Percentiles rank a stretch among this genome's conserved stretches.
phyloP scores from a whole-genome alignment of 2,888 invertebrate genomes.

The Drymonia ruficornis region DNA sequence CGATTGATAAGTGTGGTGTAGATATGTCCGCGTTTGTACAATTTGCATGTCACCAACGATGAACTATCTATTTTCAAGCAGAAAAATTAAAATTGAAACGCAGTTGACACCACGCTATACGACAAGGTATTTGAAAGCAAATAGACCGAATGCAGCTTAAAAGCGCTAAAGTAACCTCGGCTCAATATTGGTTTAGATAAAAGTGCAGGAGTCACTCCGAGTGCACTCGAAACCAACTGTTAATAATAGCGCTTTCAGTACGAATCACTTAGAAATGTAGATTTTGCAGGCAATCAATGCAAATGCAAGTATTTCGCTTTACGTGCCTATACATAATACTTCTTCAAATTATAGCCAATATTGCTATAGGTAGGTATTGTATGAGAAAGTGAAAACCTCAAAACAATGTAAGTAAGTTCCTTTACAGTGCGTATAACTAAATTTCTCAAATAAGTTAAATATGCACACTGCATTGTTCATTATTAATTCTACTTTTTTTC shows the following conservation, averaged over 20 bases:
- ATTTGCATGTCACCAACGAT: too few species aligned
- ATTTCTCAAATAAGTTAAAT: too few species aligned
- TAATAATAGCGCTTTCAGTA: background rate
- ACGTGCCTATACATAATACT: too few species aligned
- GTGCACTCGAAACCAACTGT: background rate
- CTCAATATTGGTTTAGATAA: background rate
- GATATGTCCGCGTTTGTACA: background rate
- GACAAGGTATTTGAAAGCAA: background rate
- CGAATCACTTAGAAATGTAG: background rate
- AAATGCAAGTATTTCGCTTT: background rate
- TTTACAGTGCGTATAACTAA: too few species aligned
- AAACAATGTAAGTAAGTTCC: too few species aligned
- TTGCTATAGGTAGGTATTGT: too few species aligned
- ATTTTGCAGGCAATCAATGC: background rate
- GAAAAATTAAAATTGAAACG: background rate
- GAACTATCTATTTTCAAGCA: background rate
- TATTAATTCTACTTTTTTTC: too few species aligned
- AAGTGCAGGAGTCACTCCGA: background rate
- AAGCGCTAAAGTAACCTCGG: background rate
- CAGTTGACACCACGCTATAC: too few species aligned
- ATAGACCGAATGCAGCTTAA: background rate
- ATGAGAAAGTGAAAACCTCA: too few species aligned
- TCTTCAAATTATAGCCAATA: too few species aligned
- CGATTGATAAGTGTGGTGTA: constrained; percentile 9
- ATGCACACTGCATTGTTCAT: too few species aligned